phyloP scores from a whole-genome alignment of 2,113 vertebrate genomes.

The Forbesichthys papilliferus region DNA sequence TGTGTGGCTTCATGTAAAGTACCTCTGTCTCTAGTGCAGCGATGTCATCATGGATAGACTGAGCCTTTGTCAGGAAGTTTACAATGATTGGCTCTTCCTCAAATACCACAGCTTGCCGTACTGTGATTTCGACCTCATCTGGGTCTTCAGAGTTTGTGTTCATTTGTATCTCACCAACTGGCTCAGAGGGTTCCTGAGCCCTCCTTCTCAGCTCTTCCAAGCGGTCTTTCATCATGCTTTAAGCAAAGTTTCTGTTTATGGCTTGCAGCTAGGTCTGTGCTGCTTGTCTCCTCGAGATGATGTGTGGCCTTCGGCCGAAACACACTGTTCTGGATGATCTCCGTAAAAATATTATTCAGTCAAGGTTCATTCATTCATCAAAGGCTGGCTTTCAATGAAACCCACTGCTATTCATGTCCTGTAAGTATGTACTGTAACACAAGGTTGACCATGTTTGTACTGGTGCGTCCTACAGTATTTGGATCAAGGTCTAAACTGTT shows the following conservation, averaged over 20 bases:
- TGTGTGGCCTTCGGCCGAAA: background rate
- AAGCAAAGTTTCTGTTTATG: slow-evolving; percentile 6
- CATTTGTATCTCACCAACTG: slow-evolving; percentile 39
- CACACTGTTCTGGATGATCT: background rate
- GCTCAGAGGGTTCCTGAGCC: slow-evolving; percentile 74
- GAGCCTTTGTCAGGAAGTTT: slow-evolving; percentile 83
- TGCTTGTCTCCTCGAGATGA: background rate
- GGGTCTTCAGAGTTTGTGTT: slow-evolving; percentile 51
- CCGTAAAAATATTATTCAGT: background rate
- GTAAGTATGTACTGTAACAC: background rate
- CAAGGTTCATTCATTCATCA: background rate
- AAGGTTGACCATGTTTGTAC: slow-evolving; percentile 10
- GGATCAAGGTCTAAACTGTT: slow-evolving; percentile 13
- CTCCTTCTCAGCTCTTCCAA: slow-evolving; percentile 85
- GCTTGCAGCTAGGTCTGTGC: background rate
- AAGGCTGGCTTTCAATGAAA: background rate
- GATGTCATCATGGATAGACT: slow-evolving; percentile 84
- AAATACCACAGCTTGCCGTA: slow-evolving; percentile 87
- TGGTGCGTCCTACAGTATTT: slow-evolving; percentile 13
- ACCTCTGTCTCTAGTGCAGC: slow-evolving; percentile 82
- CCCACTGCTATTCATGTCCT: background rate
- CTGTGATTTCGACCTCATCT: slow-evolving; percentile 42
- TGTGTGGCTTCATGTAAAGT: slow-evolving; percentile 2
- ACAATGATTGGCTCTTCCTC: slow-evolving; percentile 87
- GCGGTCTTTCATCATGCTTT: slow-evolving; percentile 83